Base-by-base conservation (phyloP, 1,140 invertebrate species). In the Penaeus japonicus region DNA sequence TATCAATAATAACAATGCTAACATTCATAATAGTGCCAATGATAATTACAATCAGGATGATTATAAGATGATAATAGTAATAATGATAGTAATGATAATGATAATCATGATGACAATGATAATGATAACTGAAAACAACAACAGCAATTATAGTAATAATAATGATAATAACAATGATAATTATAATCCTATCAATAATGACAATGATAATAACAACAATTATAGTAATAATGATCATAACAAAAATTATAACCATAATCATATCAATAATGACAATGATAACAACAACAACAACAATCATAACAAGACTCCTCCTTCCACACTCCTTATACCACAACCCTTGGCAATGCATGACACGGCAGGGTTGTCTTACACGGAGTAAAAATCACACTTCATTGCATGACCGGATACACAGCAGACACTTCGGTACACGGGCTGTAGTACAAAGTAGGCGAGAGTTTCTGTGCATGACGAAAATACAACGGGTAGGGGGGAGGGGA, bases 81-180 rank as follows among this genome's bases (percentile, higher is more conserved):
- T 73, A 73, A 73, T 73, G n/a, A 73, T 73, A 73, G n/a, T n/a
- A 2, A 73, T 73, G 18, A 73, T 73, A 73, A 73, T 73, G n/a
- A 4, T 47, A 7, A 47, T 47, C 7, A 47, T 47, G 12, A 47
- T 47, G 12, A 47, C 12, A 47, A 47, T 30, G 17, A 73, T 15
- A 15, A 73, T 15, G 1, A 73, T 30, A 15, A 73, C 17, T 73
- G 18, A 73, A n/a, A n/a, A 73, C n/a, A 73, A 73, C n/a, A 73
- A 73, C n/a, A 73, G n/a, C n/a, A 24, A 73, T 24, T n/a, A 73
- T 24, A 73, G n/a, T 73, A 73, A 73, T 73, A 73, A 73, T 73
- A 73, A 73, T 24, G 3, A 73, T 73, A 73, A 73, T 73, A 73
- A 73, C 18, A 73, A 73, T 73, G n/a, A 73, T 73, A 73, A 73